Evolutionary conservation across 2,113 vertebrate species (phyloP).

Genomic region (Vulpes vulpes): DNA sequence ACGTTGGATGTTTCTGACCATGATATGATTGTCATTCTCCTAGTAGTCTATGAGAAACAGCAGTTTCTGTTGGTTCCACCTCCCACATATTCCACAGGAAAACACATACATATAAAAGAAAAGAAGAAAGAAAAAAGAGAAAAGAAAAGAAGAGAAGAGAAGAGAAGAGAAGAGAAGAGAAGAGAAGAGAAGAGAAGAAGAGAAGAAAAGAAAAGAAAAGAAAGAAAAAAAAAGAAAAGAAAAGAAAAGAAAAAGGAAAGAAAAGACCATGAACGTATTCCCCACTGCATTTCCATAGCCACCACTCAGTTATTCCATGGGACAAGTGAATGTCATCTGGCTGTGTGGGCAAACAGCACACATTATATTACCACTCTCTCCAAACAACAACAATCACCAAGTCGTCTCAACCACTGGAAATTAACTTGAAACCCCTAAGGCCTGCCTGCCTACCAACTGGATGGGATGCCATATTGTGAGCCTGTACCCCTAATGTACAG

Average conservation of each 20-base stretch:
- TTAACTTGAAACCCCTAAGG: not conserved
- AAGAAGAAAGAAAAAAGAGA: not conserved
- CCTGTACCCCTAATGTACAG: too few relatives aligned
- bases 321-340: not conserved
- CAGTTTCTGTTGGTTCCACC: not conserved
- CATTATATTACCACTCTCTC: not conserved
- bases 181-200: too few relatives aligned
- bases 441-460: not conserved
- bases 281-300: not conserved
- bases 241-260: not conserved
- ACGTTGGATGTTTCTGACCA: not conserved
- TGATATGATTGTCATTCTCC: not conserved
- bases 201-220: not conserved
- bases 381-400: not conserved
- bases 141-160: not conserved
- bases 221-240: not conserved
- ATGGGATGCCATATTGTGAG: not conserved
- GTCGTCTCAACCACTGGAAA: not conserved
- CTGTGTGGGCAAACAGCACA: not conserved
- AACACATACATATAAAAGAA: not conserved
- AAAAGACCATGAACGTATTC: not conserved
- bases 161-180: not conserved
- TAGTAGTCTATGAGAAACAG: not conserved
- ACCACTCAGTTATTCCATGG: not conserved
- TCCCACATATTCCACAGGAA: not conserved